Evolutionary conservation across 2,113 vertebrate species (phyloP), one percentile per base, ranked within the genome.

Genomic region (Lamprologus lemairii): DNA sequence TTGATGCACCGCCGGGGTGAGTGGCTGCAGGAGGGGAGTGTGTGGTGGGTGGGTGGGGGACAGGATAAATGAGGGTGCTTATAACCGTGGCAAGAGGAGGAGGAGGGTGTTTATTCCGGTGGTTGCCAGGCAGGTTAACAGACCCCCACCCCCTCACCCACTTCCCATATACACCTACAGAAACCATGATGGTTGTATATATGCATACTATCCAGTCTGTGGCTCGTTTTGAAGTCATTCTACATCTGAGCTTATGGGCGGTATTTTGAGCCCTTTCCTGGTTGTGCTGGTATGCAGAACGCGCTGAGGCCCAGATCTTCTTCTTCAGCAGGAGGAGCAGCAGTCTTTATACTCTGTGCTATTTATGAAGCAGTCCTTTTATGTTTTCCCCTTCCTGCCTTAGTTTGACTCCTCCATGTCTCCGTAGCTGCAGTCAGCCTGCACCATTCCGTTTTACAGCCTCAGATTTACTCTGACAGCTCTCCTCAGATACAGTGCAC

Each of bases 51-150:
- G 60, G 60, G 33, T 68, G 71, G 73, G 68, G 35, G 23, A 31
- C 9, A 75, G 47, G 79, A 84, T 86, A 63, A 87, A 75, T 71
- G 78, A 85, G 80, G 84, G 88, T 3, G 31, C 86, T 86, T 85
- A 68, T 68, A 86, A 19, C 78, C 86, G 53, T 83, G 11, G 28
- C n/a, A 58, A 84, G 75, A 86, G 68, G 49, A 86, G 80, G 49
- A 83, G 84, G 89, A 82, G 91, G 88, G 87, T 90, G 88, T 93
- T 95, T 94, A 93, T 94, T 94, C 91, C 93, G 83, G 88, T 91
- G 88, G 95, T 96, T 96, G 94, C 95, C 93, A 93, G 94, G 95
- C 95, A 96, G 93, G 94, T 95, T 95, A 93, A 85, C 21, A 87
- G 58, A 88, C 83, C 53, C 83, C 82, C 47, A 16, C 75, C 21